Evolutionary conservation across 2,888 invertebrate genomes (phyloP).

Genomic region (Melanchra persicariae): DNA sequence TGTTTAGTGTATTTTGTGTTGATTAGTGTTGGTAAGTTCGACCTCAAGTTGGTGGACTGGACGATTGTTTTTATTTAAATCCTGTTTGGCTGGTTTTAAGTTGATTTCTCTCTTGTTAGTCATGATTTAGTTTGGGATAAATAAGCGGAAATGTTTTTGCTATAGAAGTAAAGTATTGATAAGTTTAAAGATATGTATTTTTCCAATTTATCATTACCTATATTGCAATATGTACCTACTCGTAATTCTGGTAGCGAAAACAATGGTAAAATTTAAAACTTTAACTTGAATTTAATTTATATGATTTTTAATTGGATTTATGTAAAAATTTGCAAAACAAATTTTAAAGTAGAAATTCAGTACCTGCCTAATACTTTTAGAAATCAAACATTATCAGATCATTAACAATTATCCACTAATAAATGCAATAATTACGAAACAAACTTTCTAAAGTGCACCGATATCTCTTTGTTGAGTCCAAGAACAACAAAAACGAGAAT

Average conservation of each 20-base stretch:
- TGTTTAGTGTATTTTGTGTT: slow-evolving; percentile 74
- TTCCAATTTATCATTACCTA: slow-evolving; percentile 1
- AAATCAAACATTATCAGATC: not conserved
- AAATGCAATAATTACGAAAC: slow-evolving; percentile 13
- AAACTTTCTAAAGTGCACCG: slow-evolving; percentile 45
- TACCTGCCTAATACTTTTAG: no score
- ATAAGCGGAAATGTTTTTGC: not conserved
- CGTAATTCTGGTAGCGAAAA: not conserved
- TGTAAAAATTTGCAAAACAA: no score
- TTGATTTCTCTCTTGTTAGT: slow-evolving; percentile 47
- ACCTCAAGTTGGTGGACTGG: not conserved
- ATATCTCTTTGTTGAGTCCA: slow-evolving; percentile 25
- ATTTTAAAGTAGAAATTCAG: no score
- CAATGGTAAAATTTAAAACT: not conserved
- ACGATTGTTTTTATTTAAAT: slow-evolving; percentile 16
- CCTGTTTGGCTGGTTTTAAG: slow-evolving; percentile 40
- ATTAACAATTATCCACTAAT: slow-evolving; percentile 5
- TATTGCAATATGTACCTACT: not conserved
- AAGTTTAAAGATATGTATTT: slow-evolving; percentile 6
- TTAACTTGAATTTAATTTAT: not conserved
- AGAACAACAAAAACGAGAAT: slow-evolving; percentile 36
- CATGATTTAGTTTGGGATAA: slow-evolving; percentile 17
- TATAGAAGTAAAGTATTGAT: not conserved
- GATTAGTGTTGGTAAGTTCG: slow-evolving; percentile 58
- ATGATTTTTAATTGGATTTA: no score